A percentile compares a stretch with the other conserved stretches of the same genome.
phyloP scores from a whole-genome alignment of 1,140 invertebrate species.

The Oedothorax gibbosus region DNA sequence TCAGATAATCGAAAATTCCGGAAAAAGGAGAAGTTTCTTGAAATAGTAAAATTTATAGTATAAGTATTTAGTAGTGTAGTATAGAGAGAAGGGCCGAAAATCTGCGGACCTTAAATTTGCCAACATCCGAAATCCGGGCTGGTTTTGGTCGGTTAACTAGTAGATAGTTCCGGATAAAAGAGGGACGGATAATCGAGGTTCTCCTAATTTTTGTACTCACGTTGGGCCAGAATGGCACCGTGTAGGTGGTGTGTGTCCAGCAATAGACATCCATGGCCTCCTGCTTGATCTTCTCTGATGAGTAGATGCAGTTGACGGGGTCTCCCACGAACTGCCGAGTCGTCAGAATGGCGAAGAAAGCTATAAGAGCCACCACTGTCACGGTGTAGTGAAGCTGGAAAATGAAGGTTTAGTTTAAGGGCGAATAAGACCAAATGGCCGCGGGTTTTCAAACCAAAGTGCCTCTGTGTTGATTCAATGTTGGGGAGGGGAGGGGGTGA shows the following conservation, averaged over 20 bases:
- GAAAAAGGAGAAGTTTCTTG: no score
- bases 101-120: conserved; percentile 77
- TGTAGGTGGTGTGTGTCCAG: conserved; percentile 89
- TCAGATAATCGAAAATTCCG: no score
- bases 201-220: no score
- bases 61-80: no score
- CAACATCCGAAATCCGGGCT: conserved; percentile 37
- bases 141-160: conserved; percentile 71
- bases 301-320: conserved; percentile 86
- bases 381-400: conserved; percentile 92
- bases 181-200: no score
- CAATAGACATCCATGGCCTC: conserved; percentile 55
- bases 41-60: no score
- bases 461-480: no score
- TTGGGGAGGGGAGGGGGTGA: no score
- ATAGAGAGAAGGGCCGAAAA: no score
- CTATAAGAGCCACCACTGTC: conserved; percentile 85
- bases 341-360: conserved; percentile 88
- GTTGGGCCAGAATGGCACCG: conserved; percentile 73
- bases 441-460: no score
- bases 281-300: conserved; percentile 63
- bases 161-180: no score
- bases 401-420: conserved; percentile 79
- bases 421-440: no score
- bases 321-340: conserved; percentile 87